Base-by-base conservation (phyloP, 2,888 invertebrate genomes). In the Tenthredo amoena region DNA sequence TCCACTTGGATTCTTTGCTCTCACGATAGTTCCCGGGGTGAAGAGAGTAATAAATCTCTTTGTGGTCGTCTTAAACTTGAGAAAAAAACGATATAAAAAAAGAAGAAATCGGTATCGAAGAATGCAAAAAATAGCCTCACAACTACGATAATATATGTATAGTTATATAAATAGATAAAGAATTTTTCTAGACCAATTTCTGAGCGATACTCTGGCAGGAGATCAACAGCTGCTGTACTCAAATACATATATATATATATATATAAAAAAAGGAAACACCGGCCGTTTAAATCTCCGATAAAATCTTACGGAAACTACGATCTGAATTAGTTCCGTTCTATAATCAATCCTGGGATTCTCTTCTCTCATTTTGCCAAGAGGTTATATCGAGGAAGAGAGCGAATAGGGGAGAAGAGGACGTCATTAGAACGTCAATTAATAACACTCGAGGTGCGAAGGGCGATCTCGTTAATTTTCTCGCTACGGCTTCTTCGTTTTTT, bases 381-480 rank as follows among this genome's bases (percentile, higher is more conserved):
- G 58, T 6, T 62, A 62, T 62, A 62, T 62, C 26, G 62, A 37
- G 40, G 15, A 15, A 77, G 15, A 77, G 77, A 50, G 50, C 18
- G 34, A 6, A 77, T 31, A 50, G 50, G 55, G 18, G 55, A 77
- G 47, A 47, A 12, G 15, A 34, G 55, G 9, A 81, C 37, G 81
- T 81, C 81, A 81, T 81, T 81, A 81, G 81, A 81, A 81, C 62
- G 58, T 62, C 58, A 81, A 81, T 81, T 81, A 81, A 81, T 81
- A 81, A 58, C 58, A 81, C 79, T 62, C 37, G 40, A 40, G 40
- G 34, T 21, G 79, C 15, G 58, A 62, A n/a, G 15, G 21, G 62
- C 9, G 79, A 79, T 79, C 55, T 81, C 81, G 81, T 81, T 81
- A 40, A 81, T 81, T 81, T 81, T 21, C 81, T 62, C 81, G 37